These are phyloP conservation scores for Bombus affinis DNA, from an alignment of 1,140 invertebrate genomes.

Conservation along the genomic window DNA sequence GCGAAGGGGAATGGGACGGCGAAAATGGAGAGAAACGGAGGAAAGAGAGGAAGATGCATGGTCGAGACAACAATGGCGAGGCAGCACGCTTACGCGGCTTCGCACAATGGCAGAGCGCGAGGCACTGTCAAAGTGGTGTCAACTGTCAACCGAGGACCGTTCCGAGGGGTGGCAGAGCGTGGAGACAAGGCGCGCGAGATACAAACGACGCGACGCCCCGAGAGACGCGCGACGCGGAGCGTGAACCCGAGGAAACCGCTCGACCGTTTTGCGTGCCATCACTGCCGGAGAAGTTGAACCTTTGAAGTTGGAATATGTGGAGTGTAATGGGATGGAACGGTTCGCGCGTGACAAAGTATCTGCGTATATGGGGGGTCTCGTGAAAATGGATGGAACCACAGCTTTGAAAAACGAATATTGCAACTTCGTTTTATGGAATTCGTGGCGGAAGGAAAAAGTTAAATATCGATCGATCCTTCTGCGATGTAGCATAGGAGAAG, in stretches of 20 bases:
- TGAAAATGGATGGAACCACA: not conserved
- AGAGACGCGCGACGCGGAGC: slow-evolving; percentile 17
- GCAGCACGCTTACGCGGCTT: slow-evolving; percentile 47
- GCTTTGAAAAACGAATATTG: not conserved
- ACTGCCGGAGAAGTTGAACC: not conserved
- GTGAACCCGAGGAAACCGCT: slow-evolving; percentile 21
- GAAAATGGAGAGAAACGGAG: slow-evolving; percentile 21
- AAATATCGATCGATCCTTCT: too few relatives aligned
- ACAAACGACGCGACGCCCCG: slow-evolving; percentile 30
- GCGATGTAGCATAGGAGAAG: too few relatives aligned
- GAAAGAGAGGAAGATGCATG: slow-evolving; percentile 8
- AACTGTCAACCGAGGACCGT: slow-evolving; percentile 45
- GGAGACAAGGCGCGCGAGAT: slow-evolving; percentile 33
- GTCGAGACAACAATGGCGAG: slow-evolving; percentile 42
- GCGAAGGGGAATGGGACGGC: not conserved
- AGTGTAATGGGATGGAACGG: not conserved
- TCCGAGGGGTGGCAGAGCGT: slow-evolving; percentile 46
- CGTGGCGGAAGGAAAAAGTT: too few relatives aligned
- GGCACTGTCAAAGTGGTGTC: slow-evolving; percentile 52
- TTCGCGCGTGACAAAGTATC: not conserved
- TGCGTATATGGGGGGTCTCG: too few relatives aligned
- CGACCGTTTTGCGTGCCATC: slow-evolving; percentile 19
- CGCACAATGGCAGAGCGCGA: slow-evolving; percentile 42
- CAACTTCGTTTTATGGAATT: too few relatives aligned
- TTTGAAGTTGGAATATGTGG: not conserved